Conservation (phyloP, 2,113 vertebrate species). For the Dicerorhinus sumatrensis region DNA sequence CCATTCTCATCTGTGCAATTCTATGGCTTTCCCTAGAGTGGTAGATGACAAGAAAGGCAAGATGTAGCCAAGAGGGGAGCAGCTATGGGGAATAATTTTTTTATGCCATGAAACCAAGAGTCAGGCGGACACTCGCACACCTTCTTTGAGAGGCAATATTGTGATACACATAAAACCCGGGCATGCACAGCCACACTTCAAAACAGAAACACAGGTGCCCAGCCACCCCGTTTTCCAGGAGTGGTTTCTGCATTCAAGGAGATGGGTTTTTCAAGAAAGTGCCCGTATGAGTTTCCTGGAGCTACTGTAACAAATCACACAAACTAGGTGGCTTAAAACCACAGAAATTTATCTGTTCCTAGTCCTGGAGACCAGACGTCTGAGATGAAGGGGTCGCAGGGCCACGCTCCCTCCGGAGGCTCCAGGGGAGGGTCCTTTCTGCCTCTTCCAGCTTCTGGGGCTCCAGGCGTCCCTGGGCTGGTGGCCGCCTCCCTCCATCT, state of each 20-base stretch:
- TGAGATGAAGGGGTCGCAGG: not conserved
- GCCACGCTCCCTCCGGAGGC: not conserved
- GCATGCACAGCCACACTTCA: rapidly evolving
- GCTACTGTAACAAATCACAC: not conserved
- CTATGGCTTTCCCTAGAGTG: not conserved
- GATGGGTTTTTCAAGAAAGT: not conserved
- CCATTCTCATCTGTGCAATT: no score
- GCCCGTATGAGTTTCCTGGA: no score
- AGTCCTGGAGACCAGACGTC: not conserved
- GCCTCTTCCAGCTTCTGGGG: no score
- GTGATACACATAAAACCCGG: not conserved
- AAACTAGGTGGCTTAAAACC: not conserved
- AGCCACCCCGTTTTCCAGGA: rapidly evolving
- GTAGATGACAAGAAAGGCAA: not conserved
- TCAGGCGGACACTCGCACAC: no score
- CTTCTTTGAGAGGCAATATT: not conserved
- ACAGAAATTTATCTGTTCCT: not conserved
- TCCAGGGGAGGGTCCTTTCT: no score
- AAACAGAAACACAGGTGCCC: not conserved
- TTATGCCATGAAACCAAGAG: not conserved
- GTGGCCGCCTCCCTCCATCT: no score
- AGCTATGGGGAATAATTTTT: not conserved
- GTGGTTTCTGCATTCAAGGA: not conserved
- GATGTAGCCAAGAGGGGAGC: not conserved
- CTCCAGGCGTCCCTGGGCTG: no score